Conservation (phyloP, 2,113 vertebrate species). For the Melanostigma gelatinosum region DNA sequence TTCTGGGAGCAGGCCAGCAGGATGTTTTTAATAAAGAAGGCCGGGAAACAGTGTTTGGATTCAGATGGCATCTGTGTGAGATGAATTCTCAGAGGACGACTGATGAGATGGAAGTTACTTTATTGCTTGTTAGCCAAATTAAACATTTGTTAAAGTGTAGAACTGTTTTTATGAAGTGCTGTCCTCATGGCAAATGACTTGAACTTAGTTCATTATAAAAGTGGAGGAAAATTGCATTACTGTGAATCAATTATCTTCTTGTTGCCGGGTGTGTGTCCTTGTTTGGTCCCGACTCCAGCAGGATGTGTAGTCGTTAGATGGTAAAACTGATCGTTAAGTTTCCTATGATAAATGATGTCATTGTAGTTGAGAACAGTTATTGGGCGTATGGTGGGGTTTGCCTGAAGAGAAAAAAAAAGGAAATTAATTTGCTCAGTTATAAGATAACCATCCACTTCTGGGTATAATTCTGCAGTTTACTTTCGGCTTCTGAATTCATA, state of each 20-base stretch:
- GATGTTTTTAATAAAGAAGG: slow-evolving; percentile 28
- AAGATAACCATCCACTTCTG: neutral
- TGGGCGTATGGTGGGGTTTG: neutral
- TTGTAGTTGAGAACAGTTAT: neutral
- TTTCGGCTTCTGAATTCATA: neutral
- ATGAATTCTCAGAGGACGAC: slow-evolving; percentile 48
- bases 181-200: neutral
- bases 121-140: slow-evolving; percentile 37
- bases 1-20: neutral
- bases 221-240: slow-evolving; percentile 4
- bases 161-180: slow-evolving; percentile 18
- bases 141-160: slow-evolving; percentile 21
- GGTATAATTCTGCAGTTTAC: neutral
- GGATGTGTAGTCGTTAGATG: neutral
- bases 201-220: slow-evolving; percentile 20
- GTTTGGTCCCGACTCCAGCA: neutral
- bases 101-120: slow-evolving; percentile 35
- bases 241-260: slow-evolving; percentile 4
- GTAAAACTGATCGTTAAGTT: neutral
- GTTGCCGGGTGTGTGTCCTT: neutral
- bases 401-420: neutral
- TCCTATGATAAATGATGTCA: neutral
- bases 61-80: slow-evolving; percentile 24
- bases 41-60: slow-evolving; percentile 21
- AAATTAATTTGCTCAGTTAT: neutral